phyloP scores from a whole-genome alignment of 2,113 vertebrate genomes.

The Clupea harengus region DNA sequence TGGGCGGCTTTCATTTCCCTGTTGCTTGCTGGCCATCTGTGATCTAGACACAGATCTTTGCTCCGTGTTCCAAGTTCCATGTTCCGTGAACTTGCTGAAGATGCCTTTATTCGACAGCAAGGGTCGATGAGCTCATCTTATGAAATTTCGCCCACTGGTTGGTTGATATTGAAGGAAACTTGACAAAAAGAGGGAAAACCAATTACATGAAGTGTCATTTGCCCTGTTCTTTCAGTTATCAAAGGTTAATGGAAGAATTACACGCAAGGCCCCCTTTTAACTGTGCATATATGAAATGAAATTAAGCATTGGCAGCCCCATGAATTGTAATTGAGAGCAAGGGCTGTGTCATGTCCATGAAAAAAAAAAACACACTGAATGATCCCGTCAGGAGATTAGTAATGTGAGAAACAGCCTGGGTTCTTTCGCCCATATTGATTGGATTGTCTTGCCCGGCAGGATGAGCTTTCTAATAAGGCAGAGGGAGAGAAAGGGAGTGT shows the following conservation, averaged over 20 bases:
- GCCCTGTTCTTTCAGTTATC: not conserved
- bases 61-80: too few relatives aligned
- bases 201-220: not conserved
- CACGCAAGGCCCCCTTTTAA: not conserved
- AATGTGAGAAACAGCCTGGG: slow-evolving; percentile 49
- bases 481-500: not conserved
- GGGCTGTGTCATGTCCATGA: not conserved
- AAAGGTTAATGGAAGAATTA: not conserved
- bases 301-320: not conserved
- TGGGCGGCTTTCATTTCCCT: not conserved
- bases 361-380: not conserved
- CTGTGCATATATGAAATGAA: not conserved
- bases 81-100: too few relatives aligned
- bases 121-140: not conserved
- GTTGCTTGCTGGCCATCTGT: not conserved
- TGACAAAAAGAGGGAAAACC: not conserved
- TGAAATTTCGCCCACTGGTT: not conserved
- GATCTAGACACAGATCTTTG: too few relatives aligned
- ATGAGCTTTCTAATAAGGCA: slow-evolving; percentile 56
- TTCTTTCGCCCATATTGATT: slow-evolving; percentile 48
- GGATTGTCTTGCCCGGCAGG: slow-evolving; percentile 58
- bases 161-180: not conserved
- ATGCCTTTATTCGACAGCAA: not conserved
- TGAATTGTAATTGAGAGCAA: not conserved
- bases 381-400: slow-evolving; percentile 48